These are phyloP conservation scores for Schizaphis graminum DNA, from an alignment of 2,888 invertebrate species.

Conservation along the genomic window DNA sequence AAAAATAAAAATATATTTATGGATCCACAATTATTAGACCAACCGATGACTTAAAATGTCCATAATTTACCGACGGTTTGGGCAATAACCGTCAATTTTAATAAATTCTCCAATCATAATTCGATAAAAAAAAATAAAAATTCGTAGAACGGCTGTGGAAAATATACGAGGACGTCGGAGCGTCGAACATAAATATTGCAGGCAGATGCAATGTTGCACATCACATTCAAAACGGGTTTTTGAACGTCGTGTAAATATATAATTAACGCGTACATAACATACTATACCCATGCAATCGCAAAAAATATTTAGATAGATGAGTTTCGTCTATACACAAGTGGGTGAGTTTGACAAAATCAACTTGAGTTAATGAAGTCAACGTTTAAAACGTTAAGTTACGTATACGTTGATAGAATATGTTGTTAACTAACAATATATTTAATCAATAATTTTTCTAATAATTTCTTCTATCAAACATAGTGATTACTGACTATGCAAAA, in stretches of 20 bases:
- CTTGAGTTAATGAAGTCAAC: neutral
- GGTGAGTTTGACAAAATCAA: neutral
- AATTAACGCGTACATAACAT: neutral
- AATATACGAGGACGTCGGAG: neutral
- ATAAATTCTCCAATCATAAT: slow-evolving; percentile 3
- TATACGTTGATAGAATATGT: neutral
- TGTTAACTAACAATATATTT: neutral
- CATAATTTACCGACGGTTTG: slow-evolving; percentile 3
- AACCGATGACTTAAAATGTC: neutral
- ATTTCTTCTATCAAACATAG: neutral
- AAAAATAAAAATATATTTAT: neutral
- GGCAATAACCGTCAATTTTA: slow-evolving; percentile 28
- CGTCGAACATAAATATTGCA: neutral
- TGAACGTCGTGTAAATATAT: neutral
- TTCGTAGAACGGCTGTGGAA: neutral
- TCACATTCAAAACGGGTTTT: slow-evolving; percentile 3
- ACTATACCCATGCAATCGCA: neutral
- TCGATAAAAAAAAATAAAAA: neutral
- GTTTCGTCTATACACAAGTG: neutral
- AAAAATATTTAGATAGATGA: neutral
- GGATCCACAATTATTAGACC: slow-evolving; percentile 22
- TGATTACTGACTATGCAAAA: neutral
- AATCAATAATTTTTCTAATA: neutral
- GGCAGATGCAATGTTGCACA: neutral
- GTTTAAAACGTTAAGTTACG: neutral